Base-by-base conservation (phyloP, 2,113 vertebrate species). In the Sakesphorus luctuosus region DNA sequence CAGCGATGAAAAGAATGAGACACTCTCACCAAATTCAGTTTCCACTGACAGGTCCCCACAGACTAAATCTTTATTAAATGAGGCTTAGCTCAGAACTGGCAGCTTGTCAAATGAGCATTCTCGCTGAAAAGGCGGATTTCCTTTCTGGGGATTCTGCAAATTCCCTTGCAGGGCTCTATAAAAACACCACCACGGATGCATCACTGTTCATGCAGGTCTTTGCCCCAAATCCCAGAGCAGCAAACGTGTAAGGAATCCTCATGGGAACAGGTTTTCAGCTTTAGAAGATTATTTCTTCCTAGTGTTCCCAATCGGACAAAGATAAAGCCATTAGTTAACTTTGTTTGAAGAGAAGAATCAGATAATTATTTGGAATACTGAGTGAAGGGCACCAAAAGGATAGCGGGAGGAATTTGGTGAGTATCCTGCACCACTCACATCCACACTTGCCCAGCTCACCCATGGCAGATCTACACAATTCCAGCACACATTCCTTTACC, bases 21-120 rank as follows among this genome's bases (percentile, higher is more conserved):
- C 91, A 61, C 91, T 71, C 96, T 94, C 87, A 94, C 87, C 90
- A 93, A 97, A 96, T 90, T 94, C 91, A 93, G 96, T 93, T 97
- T 95, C 93, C 89, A 96, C 76, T 94, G 95, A 96, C 95, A 93
- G 90, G 89, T 96, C 96, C 88, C 95, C 77, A 96, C 82, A 95
- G 96, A 97, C 91, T 94, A 96, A 97, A 96, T 96, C 95, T 96
- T 97, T 96, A 97, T 97, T 97, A 97, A 97, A 97, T 94, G 96
- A 96, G 93, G 96, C 96, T 97, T 96, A 96, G 94, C 93, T 95
- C 95, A 96, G 93, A 96, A 96, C 94, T 97, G 97, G 96, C 97
- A 97, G 95, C 87, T 94, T 97, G 95, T 97, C 97, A 97, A 96
- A 96, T 87, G 91, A 95, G 90, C 90, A 75, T 88, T 93, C 95